A percentile compares a stretch with the other conserved stretches of the same genome.
phyloP scores from a whole-genome alignment of 2,113 vertebrate genomes.

The Lipotes vexillifer region DNA sequence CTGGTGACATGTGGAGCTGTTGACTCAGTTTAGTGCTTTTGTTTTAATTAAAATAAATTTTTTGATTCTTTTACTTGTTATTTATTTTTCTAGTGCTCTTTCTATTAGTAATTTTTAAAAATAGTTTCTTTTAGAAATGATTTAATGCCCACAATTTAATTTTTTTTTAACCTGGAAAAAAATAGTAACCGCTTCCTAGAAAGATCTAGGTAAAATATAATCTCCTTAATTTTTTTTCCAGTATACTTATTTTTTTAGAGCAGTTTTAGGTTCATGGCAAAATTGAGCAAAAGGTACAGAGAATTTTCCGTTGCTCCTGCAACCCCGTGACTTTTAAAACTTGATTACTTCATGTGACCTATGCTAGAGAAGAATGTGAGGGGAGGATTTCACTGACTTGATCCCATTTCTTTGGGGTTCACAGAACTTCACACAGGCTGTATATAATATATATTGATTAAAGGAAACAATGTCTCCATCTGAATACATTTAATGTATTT shows the following conservation, averaged over 20 bases:
- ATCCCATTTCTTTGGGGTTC: not conserved
- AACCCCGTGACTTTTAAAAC: not conserved
- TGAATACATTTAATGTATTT: not conserved
- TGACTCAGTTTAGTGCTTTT: not conserved
- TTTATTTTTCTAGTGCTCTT: not conserved
- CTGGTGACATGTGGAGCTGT: not conserved
- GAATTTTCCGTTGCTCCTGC: not conserved
- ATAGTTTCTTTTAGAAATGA: not conserved
- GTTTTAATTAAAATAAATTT: not conserved
- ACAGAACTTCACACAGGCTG: not conserved
- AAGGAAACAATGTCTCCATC: not conserved
- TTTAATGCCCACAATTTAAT: not conserved
- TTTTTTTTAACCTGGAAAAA: not conserved
- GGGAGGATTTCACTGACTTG: not conserved
- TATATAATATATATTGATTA: not conserved
- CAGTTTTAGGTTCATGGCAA: not conserved
- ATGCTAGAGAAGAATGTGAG: not conserved
- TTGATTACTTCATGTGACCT: not conserved
- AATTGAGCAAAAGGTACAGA: not conserved
- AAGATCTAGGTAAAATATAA: not conserved
- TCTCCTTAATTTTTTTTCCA: not conserved
- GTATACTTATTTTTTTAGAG: not conserved
- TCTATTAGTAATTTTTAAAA: not conserved
- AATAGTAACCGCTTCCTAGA: not conserved
- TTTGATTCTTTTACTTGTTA: not conserved